Evolutionary conservation across 2,113 vertebrate species (phyloP), one percentile per base, ranked within the genome.

Genomic region (Gymnogyps californianus): DNA sequence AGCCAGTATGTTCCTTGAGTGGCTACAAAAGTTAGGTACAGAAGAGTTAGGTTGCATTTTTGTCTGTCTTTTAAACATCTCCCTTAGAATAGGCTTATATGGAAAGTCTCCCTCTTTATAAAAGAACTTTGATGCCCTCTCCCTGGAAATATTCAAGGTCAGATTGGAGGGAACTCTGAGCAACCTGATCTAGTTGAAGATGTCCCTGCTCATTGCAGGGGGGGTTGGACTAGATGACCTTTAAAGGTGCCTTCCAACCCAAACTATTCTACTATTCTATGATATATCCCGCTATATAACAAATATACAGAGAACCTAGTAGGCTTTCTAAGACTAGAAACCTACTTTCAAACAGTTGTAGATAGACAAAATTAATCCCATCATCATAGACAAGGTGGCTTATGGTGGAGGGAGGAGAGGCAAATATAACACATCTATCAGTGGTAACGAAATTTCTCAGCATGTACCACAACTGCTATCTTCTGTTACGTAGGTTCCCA

Each of bases 141-240:
- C 6, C 64, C 40, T 32, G 9, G 44, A 59, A 77, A 58, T 1
- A 16, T 75, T 61, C 25, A 75, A 51, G 29, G n/a, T 26, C 25
- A 72, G 25, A 25, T 4, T n/a, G n/a, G 29, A 55, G 0, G 1
- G 36, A 34, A 4, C 13, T 55, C 38, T 90, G 29, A 79, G 28
- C 8, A 59, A 47, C 12, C 7, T 62, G 25, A 17, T 36, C 16
- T 31, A 26, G 14, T 6, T 49, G 29, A 58, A 31, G 21, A 31
- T 57, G n/a, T 55, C 52, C 31, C 31, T 58, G 24, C 8, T 49
- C 3, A 9, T 9, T 32, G 9, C 32, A 9, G 10, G 8, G 20
- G 17, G 1, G 1, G 7, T 12, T 62, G 16, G 25, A 76, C 0
- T 1, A 52, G 21, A 16, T 28, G 14, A 42, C 2, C 26, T 76